phyloP scores from a whole-genome alignment of 1,140 invertebrate species.

The Phortica variegata region DNA sequence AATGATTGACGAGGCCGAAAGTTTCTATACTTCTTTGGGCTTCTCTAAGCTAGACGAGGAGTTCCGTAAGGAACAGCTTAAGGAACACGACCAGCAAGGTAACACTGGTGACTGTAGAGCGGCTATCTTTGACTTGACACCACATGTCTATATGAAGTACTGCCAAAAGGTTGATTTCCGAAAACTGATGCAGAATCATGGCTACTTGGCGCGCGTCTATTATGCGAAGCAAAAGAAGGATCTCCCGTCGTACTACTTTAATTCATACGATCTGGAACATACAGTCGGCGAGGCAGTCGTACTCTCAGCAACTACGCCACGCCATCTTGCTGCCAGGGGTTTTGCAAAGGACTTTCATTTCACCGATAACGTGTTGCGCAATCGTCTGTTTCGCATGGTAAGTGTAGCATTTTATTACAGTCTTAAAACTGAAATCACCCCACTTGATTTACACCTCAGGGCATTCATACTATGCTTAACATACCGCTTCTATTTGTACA shows the following conservation, averaged over 20 bases:
- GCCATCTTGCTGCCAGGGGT: slow-evolving; percentile 58
- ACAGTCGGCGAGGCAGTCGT: slow-evolving; percentile 70
- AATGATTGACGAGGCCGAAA: slow-evolving; percentile 38
- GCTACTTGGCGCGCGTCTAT: slow-evolving; percentile 76
- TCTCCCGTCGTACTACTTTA: slow-evolving; percentile 58
- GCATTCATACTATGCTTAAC: slow-evolving; percentile 47
- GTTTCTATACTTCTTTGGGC: slow-evolving; percentile 43
- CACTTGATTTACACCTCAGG: slow-evolving; percentile 17
- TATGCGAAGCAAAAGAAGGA: slow-evolving; percentile 70
- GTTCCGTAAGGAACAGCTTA: slow-evolving; percentile 41
- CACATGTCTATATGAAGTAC: slow-evolving; percentile 46
- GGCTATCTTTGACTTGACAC: slow-evolving; percentile 43
- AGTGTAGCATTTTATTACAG: not conserved
- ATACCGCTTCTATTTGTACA: slow-evolving; percentile 48
- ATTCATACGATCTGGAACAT: slow-evolving; percentile 69
- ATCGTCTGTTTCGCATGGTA: slow-evolving; percentile 61
- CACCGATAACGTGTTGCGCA: slow-evolving; percentile 32
- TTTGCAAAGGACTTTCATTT: slow-evolving; percentile 30
- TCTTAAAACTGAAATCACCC: not conserved
- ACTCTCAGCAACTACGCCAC: slow-evolving; percentile 63
- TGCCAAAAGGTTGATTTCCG: slow-evolving; percentile 46
- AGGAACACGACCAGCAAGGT: slow-evolving; percentile 41
- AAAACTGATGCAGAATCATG: slow-evolving; percentile 62
- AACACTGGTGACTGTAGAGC: slow-evolving; percentile 43
- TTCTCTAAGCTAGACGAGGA: slow-evolving; percentile 26